Percentiles rank a stretch among this genome's conserved stretches.
These are phyloP conservation scores for Steinernema khuongi DNA, from an alignment of 1,140 invertebrate species.

Conservation along the genomic window DNA sequence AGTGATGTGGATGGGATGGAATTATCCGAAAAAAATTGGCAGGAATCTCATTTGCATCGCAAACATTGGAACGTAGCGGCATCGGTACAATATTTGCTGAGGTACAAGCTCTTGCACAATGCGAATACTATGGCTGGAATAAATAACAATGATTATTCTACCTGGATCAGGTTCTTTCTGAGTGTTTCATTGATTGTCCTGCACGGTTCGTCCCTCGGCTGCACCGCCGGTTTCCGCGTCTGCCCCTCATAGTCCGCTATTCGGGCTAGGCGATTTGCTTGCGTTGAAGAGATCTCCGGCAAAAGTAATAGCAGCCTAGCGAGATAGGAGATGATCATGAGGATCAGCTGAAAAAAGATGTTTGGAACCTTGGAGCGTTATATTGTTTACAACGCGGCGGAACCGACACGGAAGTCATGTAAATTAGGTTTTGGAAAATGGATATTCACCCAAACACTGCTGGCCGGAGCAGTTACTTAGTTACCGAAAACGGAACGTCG, in stretches of 20 bases:
- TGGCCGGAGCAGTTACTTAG: too few species aligned
- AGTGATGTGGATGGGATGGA: too few species aligned
- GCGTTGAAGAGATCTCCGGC: slow-evolving; percentile 40
- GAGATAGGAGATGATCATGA: slow-evolving; percentile 48
- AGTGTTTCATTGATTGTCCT: slow-evolving; percentile 44
- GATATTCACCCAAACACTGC: too few species aligned
- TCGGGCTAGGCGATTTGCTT: slow-evolving; percentile 34
- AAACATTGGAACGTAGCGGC: neutral
- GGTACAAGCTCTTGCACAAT: neutral
- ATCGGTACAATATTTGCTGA: too few species aligned
- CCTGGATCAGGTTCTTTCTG: slow-evolving; percentile 48
- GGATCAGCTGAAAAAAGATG: too few species aligned
- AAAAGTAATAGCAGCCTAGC: slow-evolving; percentile 47
- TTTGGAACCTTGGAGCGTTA: too few species aligned
- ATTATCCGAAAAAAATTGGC: neutral
- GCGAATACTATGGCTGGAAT: too few species aligned
- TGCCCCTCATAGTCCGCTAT: too few species aligned
- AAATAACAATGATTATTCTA: neutral
- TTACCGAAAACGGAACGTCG: too few species aligned
- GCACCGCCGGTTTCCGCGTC: slow-evolving; percentile 6
- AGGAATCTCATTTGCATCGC: neutral
- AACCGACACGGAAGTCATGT: too few species aligned
- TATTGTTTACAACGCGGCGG: too few species aligned
- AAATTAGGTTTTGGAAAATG: too few species aligned
- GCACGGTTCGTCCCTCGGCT: slow-evolving; percentile 29